These are phyloP conservation scores for Parascotia fuliginaria DNA, from an alignment of 2,888 invertebrate genomes.

Conservation along the genomic window DNA sequence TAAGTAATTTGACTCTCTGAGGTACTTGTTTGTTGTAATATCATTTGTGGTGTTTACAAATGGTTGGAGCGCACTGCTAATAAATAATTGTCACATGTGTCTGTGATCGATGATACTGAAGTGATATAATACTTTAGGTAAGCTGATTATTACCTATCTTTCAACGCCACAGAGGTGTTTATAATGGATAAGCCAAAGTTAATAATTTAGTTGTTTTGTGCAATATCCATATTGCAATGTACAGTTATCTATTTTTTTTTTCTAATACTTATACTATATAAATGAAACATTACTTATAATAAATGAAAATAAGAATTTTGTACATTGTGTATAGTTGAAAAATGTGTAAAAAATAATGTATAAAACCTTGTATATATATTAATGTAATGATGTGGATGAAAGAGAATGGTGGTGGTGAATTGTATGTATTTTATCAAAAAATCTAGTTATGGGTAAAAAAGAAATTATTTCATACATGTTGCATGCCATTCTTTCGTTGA, in stretches of 20 bases:
- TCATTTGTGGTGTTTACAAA: conserved; percentile 38
- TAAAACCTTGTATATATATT: conserved; percentile 73
- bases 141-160: conserved; percentile 51
- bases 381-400: conserved; percentile 53
- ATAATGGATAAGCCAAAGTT: conserved; percentile 84
- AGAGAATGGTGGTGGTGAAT: conserved; percentile 29
- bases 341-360: conserved; percentile 72
- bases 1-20: conserved; percentile 15
- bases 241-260: conserved; percentile 75
- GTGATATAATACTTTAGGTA: conserved; percentile 50
- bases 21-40: conserved; percentile 33
- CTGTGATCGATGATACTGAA: conserved; percentile 55
- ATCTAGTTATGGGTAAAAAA: conserved; percentile 25
- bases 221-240: conserved; percentile 83
- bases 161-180: conserved; percentile 64
- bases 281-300: conserved; percentile 60
- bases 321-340: conserved; percentile 81
- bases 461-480: conserved; percentile 32
- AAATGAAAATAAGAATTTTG: conserved; percentile 67
- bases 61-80: conserved; percentile 40
- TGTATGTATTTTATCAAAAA: conserved; percentile 32
- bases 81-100: conserved; percentile 47
- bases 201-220: conserved; percentile 81
- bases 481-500: conserved; percentile 36
- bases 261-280: conserved; percentile 58